Conservation (phyloP, 2,113 vertebrate genomes). For the Cyanoderma ruficeps region DNA sequence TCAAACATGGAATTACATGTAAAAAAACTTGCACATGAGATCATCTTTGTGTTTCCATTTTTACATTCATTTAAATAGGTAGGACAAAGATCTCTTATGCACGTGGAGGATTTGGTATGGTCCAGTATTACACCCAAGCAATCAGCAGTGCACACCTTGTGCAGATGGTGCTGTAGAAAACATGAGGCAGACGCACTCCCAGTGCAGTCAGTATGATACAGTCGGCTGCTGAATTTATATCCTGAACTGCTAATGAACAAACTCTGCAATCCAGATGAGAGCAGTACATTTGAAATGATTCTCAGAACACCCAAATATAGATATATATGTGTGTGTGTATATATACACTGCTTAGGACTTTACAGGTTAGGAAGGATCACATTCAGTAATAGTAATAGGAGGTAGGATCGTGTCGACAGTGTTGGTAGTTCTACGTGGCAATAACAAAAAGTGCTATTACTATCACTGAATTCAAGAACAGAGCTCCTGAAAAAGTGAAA, state of each 20-base stretch:
- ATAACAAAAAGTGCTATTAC: conserved; percentile 53
- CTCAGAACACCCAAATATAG: background rate
- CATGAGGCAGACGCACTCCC: conserved; percentile 31
- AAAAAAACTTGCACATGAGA: conserved; percentile 46
- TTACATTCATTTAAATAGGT: conserved; percentile 52
- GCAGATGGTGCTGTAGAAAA: conserved; percentile 19
- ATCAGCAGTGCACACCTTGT: background rate
- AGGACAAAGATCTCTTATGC: background rate
- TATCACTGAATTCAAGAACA: conserved; percentile 76
- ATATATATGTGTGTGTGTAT: background rate
- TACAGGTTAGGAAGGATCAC: conserved; percentile 71
- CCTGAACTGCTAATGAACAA: conserved; percentile 42
- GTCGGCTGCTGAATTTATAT: conserved; percentile 34
- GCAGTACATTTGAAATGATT: conserved; percentile 19
- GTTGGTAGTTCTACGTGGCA: conserved; percentile 43
- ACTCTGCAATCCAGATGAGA: conserved; percentile 46
- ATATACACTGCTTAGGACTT: background rate
- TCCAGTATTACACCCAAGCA: background rate
- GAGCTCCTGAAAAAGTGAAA: conserved; percentile 72
- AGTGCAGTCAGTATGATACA: conserved; percentile 36
- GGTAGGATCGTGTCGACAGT: conserved; percentile 30
- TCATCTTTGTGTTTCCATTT: conserved; percentile 42
- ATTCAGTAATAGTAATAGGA: conserved; percentile 67
- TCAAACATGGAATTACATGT: conserved; percentile 28
- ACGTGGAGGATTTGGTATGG: background rate